Conservation (phyloP, 2,113 vertebrate species). For the Calidris pugnax region DNA sequence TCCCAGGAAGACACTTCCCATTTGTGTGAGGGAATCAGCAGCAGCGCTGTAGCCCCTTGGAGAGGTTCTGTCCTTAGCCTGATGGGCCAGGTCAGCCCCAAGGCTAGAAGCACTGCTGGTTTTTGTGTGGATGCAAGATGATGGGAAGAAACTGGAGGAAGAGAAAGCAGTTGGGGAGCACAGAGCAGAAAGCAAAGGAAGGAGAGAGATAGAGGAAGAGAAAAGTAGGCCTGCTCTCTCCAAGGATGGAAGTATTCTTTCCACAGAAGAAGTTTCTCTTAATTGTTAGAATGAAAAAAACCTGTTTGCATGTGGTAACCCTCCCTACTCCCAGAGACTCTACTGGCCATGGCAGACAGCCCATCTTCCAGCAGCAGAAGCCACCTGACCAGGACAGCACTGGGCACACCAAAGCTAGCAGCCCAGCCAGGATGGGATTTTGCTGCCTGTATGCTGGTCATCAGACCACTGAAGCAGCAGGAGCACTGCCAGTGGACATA, state of each 20-base stretch:
- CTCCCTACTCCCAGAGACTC: not conserved
- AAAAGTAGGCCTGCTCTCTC: not conserved
- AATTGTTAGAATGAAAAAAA: not conserved
- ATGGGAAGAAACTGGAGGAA: not conserved
- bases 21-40: not conserved
- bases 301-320: not conserved
- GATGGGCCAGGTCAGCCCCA: not conserved
- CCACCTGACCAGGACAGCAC: not conserved
- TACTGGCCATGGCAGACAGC: not conserved
- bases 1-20: not conserved
- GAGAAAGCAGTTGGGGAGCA: not conserved
- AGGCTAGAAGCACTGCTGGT: not conserved
- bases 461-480: not conserved
- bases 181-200: not conserved
- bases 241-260: not conserved
- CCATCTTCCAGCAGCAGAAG: not conserved
- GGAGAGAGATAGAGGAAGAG: not conserved
- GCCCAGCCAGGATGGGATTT: not conserved
- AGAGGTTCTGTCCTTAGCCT: not conserved
- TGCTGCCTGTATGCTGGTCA: not conserved
- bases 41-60: not conserved
- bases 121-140: not conserved
- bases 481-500: not conserved
- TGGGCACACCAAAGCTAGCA: not conserved
- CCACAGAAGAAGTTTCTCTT: not conserved